phyloP scores from a whole-genome alignment of 2,113 vertebrate species.

The Ciconia maguari region DNA sequence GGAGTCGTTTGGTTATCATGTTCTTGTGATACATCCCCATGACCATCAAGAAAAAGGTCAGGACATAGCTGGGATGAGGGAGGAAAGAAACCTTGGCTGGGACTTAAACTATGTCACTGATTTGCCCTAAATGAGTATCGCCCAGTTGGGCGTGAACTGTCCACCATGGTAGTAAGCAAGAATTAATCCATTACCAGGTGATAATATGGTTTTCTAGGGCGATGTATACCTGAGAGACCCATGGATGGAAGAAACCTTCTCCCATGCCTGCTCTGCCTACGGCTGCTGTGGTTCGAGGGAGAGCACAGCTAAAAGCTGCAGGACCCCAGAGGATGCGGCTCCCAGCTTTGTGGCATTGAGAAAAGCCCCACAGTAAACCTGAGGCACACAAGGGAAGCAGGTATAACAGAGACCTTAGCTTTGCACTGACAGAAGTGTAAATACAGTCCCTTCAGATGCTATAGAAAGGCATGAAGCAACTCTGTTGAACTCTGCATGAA shows the following conservation, averaged over 20 bases:
- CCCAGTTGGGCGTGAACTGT: background rate
- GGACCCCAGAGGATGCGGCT: rapidly evolving
- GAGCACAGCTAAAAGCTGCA: background rate
- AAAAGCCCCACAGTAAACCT: background rate
- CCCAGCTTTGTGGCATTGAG: background rate
- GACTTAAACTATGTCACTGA: background rate
- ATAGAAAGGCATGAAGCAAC: background rate
- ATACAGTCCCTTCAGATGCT: background rate
- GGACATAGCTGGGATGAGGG: background rate
- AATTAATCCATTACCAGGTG: background rate
- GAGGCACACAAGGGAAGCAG: background rate
- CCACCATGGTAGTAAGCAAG: background rate
- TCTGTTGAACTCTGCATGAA: background rate
- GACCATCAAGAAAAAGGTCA: background rate
- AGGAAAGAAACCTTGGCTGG: background rate
- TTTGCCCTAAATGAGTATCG: background rate
- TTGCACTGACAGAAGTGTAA: background rate
- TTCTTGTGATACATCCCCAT: background rate
- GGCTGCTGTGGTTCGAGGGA: background rate
- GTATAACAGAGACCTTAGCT: background rate
- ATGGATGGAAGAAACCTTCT: background rate
- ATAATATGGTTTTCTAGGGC: background rate
- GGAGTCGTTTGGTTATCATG: background rate
- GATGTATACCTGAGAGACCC: background rate
- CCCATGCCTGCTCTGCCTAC: background rate